Base-by-base conservation (phyloP, 2,797 vertebrate genomes). In the Betta splendens region DNA sequence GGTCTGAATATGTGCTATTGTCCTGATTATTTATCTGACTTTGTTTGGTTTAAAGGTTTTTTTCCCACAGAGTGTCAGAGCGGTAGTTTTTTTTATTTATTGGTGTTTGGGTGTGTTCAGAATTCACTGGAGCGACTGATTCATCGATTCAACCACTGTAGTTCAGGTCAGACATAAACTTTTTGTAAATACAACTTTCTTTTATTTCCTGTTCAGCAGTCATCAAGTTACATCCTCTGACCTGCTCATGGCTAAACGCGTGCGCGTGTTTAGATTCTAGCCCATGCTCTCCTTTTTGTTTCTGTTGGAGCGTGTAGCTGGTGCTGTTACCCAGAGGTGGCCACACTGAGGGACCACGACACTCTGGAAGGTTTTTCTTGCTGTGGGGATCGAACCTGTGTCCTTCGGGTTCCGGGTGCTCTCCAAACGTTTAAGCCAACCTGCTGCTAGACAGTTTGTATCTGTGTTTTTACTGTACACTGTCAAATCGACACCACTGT, bases 131-230 rank as follows among this genome's bases (percentile, higher is more conserved):
- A 75, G 64, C 46, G 16, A 69, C 17, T 77, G 16, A 49, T 63
- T 66, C 31, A 63, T 32, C 47, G 48, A 45, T 43, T 49, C 44
- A 72, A 57, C 52, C 28, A 60, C 50, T 22, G 32, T 46, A 68
- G 35, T 15, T 45, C 18, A 66, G 50, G 68, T 69, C 71, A 73
- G 51, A 72, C 36, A 26, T 62, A 59, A 56, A 64, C 75, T 72
- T 51, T n/a, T 38, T 89, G 88, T 89, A 88, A 79, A 88, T 89
- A 86, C 28, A 72, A 75, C 39, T 62, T 67, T 69, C 71, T 65
- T 68, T 77, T 83, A 81, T 85, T 85, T 83, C 83, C 75, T 80
- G 32, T 56, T 12, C 45, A 46, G 58, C 9, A 45, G 62, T 68
- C n/a, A n/a, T n/a, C n/a, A n/a, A 80, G 37, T 49, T 0, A 44